Conservation (phyloP, 2,888 invertebrate genomes). For the Epirrhoe alternata region DNA sequence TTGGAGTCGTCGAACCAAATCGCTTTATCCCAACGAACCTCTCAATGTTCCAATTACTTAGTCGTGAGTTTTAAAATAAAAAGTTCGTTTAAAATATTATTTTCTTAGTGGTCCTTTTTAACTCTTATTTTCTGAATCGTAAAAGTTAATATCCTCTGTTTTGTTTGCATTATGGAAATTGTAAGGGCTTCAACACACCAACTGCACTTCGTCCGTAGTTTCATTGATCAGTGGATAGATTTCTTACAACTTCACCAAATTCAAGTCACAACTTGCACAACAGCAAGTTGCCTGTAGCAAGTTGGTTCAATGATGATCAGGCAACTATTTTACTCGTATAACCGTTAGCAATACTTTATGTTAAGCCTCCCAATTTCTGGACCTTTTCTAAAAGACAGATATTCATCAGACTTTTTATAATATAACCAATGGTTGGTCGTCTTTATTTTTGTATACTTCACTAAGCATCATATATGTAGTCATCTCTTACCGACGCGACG, state of each 20-base stretch:
- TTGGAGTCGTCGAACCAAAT: conserved; percentile 2
- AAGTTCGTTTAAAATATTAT: conserved; percentile 48
- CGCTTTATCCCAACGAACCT: conserved; percentile 4
- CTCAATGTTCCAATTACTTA: conserved; percentile 52
- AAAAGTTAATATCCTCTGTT: conserved; percentile 45
- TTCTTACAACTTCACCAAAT: background rate
- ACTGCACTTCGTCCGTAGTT: background rate
- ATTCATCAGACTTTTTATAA: too few relatives aligned
- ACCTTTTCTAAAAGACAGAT: too few relatives aligned
- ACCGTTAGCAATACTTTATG: too few relatives aligned
- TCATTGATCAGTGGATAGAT: background rate
- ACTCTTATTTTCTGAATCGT: conserved; percentile 32
- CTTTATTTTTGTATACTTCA: too few relatives aligned
- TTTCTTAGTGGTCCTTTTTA: conserved; percentile 8
- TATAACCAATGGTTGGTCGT: too few relatives aligned
- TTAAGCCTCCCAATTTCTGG: too few relatives aligned
- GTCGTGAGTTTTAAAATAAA: conserved; percentile 50
- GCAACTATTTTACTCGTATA: too few relatives aligned
- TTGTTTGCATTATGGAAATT: conserved; percentile 46
- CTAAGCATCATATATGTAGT: too few relatives aligned
- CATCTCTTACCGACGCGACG: too few relatives aligned
- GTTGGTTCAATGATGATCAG: too few relatives aligned
- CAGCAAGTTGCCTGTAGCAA: too few relatives aligned
- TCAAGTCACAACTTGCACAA: too few relatives aligned
- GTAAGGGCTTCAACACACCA: conserved; percentile 14